Conservation (phyloP, 2,113 vertebrate genomes). For the Oriolus oriolus region DNA sequence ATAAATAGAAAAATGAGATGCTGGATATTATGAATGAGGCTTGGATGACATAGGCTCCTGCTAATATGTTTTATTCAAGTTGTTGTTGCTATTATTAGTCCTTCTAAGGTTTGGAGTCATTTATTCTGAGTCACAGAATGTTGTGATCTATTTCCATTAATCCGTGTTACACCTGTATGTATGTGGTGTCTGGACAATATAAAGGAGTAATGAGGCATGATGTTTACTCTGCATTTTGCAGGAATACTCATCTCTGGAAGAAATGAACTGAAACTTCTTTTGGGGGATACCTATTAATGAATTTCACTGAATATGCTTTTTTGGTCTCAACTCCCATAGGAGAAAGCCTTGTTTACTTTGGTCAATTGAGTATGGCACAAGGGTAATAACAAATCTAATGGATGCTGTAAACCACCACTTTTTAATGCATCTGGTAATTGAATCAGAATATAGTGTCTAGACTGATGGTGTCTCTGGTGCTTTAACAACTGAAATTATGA, state of each 20-base stretch:
- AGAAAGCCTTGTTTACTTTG: slow-evolving; percentile 20
- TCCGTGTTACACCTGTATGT: slow-evolving; percentile 30
- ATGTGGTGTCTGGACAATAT: not conserved
- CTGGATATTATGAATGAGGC: not conserved
- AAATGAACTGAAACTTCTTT: slow-evolving; percentile 63
- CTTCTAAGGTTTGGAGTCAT: not conserved
- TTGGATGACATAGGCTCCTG: not conserved
- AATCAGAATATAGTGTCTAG: slow-evolving; percentile 59
- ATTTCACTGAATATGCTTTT: slow-evolving; percentile 37
- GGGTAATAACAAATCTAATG: slow-evolving; percentile 65
- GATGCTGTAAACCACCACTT: slow-evolving; percentile 55
- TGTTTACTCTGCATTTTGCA: slow-evolving; percentile 56
- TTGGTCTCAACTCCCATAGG: not conserved
- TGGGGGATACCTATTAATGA: not conserved
- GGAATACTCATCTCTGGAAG: slow-evolving; percentile 41
- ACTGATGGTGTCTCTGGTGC: slow-evolving; percentile 59
- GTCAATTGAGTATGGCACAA: slow-evolving; percentile 60
- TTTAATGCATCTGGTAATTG: slow-evolving; percentile 65
- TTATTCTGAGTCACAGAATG: slow-evolving; percentile 10
- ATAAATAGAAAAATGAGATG: not conserved
- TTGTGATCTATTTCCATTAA: slow-evolving; percentile 54
- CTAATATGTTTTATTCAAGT: not conserved
- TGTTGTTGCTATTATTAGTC: not conserved
- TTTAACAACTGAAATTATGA: slow-evolving; percentile 64
- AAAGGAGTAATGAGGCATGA: slow-evolving; percentile 46